These are phyloP conservation scores for Molorchus minor DNA, from an alignment of 2,888 invertebrate genomes.

Conservation along the genomic window DNA sequence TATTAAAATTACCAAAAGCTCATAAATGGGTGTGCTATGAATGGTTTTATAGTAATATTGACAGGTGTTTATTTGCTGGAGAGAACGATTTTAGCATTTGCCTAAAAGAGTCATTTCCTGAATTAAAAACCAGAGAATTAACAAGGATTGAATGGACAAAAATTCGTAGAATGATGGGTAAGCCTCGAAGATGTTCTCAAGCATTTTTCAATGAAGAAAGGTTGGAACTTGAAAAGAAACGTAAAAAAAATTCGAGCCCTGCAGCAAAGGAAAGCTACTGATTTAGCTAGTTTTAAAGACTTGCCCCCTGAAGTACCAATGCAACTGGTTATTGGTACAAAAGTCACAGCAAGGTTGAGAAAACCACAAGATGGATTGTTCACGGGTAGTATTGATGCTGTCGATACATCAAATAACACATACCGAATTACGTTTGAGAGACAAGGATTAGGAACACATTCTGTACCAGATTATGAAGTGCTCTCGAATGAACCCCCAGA, in stretches of 20 bases:
- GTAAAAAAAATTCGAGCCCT: constrained; percentile 91
- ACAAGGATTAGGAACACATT: constrained; percentile 91
- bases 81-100: constrained; percentile 97
- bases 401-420: constrained; percentile 92
- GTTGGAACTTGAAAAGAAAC: constrained; percentile 85
- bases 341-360: constrained; percentile 88
- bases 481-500: constrained; percentile 92
- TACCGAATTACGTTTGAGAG: constrained; percentile 96
- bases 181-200: constrained; percentile 92
- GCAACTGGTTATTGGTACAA: constrained; percentile 93
- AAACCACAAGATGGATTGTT: constrained; percentile 96
- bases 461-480: constrained; percentile 96
- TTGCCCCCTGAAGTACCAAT: constrained; percentile 94
- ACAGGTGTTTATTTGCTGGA: constrained; percentile 91
- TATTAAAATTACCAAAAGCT: constrained; percentile 96
- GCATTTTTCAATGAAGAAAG: constrained; percentile 97
- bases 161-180: constrained; percentile 95
- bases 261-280: constrained; percentile 89
- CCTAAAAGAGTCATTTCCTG: constrained; percentile 92
- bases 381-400: constrained; percentile 88
- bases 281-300: constrained; percentile 80
- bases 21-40: constrained; percentile 99
- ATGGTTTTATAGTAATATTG: constrained; percentile 99
- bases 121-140: constrained; percentile 83
- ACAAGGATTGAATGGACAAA: constrained; percentile 95